A percentile compares a stretch with the other conserved stretches of the same genome.
phyloP scores from a whole-genome alignment of 2,797 vertebrate species.

The Malurus splendens region DNA sequence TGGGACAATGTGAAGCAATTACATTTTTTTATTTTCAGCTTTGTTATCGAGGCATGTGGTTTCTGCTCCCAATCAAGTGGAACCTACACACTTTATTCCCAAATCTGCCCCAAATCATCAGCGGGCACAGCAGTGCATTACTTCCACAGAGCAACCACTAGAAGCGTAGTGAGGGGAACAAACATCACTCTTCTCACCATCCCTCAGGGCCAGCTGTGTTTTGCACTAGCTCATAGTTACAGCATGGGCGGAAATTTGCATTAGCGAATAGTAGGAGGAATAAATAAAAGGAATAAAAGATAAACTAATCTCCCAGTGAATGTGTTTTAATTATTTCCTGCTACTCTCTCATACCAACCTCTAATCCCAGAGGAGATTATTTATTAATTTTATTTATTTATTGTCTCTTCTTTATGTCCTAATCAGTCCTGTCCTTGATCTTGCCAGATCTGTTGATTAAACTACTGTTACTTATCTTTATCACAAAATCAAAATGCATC shows the following conservation, averaged over 20 bases:
- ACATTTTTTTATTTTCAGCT: background rate
- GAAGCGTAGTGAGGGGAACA: background rate
- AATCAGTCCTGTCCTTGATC: background rate
- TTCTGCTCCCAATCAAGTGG: background rate
- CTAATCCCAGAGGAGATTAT: background rate
- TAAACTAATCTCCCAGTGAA: conserved; percentile 21
- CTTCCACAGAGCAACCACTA: background rate
- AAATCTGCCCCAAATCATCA: background rate
- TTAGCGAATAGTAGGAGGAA: conserved; percentile 23
- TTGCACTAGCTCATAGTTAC: background rate
- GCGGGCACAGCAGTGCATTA: background rate
- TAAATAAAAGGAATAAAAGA: conserved; percentile 26
- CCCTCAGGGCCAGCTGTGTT: background rate
- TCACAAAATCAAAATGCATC: background rate
- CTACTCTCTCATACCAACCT: conserved; percentile 10
- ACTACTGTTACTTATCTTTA: background rate
- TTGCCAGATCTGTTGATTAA: background rate
- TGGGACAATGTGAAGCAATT: background rate
- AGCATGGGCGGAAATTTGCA: background rate
- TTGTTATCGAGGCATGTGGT: background rate
- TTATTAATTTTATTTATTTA: background rate
- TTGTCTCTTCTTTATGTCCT: background rate
- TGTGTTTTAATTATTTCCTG: conserved; percentile 55
- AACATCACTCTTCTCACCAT: background rate
- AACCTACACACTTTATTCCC: background rate